Evolutionary conservation across 2,797 vertebrate genomes (phyloP).

Genomic region (Babyrousa celebensis): DNA sequence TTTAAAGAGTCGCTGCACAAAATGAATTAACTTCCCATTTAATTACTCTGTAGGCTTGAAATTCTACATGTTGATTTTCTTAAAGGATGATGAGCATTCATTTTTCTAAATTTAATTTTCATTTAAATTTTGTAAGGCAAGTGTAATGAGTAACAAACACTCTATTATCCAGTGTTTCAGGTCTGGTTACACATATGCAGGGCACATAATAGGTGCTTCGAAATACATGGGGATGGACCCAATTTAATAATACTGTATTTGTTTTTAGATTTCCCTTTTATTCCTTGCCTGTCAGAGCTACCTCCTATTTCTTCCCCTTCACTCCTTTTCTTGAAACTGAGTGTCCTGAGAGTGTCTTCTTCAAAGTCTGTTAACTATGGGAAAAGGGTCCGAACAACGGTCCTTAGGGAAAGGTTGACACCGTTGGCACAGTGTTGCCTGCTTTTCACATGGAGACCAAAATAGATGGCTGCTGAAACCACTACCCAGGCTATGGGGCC

Average conservation of each 20-base stretch:
- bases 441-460: neutral
- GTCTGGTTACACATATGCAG: neutral
- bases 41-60: constrained; percentile 13
- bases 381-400: neutral
- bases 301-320: neutral
- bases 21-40: constrained; percentile 49
- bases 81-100: constrained; percentile 33
- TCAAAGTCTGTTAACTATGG: neutral
- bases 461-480: neutral
- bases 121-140: constrained; percentile 25
- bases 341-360: neutral
- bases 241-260: constrained; percentile 27
- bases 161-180: neutral
- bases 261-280: constrained; percentile 30
- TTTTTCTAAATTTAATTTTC: constrained; percentile 56
- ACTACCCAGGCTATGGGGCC: neutral
- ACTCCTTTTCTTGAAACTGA: constrained; percentile 17
- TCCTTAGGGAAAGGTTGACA: neutral
- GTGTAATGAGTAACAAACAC: neutral
- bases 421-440: neutral
- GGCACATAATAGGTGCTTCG: neutral
- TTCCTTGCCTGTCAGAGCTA: constrained; percentile 14
- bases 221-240: neutral
- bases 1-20: neutral
- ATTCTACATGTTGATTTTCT: constrained; percentile 20